phyloP scores from a whole-genome alignment of 1,140 invertebrate species.

The Hetaerina americana region DNA sequence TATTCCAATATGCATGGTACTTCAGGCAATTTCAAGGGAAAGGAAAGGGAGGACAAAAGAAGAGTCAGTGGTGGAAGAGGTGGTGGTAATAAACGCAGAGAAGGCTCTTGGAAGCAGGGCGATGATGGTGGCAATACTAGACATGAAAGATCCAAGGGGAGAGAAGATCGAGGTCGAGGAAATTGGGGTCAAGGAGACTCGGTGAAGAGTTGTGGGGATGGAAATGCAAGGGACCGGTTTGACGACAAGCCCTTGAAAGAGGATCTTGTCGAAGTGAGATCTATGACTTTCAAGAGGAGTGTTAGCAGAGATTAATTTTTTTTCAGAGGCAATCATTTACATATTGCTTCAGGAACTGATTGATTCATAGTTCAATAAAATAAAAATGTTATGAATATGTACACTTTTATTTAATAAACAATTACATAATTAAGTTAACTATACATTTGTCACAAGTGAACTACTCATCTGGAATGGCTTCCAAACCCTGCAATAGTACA shows the following conservation, averaged over 20 bases:
- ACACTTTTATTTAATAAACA: background rate
- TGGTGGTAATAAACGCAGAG: background rate
- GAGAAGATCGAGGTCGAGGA: background rate
- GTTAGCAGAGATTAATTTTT: slow-evolving; percentile 26
- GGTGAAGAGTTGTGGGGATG: background rate
- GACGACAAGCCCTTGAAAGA: background rate
- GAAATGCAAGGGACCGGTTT: background rate
- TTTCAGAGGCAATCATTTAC: background rate
- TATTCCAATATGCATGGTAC: slow-evolving; percentile 4
- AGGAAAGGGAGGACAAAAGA: background rate
- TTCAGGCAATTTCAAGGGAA: background rate
- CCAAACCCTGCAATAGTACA: background rate
- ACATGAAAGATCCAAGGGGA: background rate
- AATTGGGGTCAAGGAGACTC: background rate
- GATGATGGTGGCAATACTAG: background rate
- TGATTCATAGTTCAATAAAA: background rate
- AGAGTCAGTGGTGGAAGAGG: background rate
- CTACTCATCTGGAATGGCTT: slow-evolving; percentile 3
- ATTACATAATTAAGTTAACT: background rate
- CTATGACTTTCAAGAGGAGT: slow-evolving; percentile 34
- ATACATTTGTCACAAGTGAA: background rate
- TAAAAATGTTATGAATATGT: no score
- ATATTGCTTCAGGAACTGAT: no score
- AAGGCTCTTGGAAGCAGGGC: background rate
- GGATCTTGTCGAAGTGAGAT: slow-evolving; percentile 25